phyloP scores from a whole-genome alignment of 2,888 invertebrate species.

The Cetonia aurata region DNA sequence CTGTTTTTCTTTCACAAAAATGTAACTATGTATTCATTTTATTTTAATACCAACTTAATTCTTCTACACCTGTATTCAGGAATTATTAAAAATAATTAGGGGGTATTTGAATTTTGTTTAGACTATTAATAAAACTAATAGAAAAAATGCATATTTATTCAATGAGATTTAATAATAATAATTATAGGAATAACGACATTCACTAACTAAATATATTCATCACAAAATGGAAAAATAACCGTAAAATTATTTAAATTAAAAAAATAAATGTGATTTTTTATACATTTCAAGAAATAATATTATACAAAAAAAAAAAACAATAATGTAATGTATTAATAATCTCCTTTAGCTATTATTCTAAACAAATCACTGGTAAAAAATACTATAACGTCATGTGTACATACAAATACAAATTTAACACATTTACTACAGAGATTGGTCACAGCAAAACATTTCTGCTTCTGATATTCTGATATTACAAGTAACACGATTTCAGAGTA shows the following conservation, averaged over 20 bases:
- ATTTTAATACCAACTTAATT: too few relatives aligned
- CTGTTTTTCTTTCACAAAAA: too few relatives aligned
- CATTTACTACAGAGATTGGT: conserved; percentile 12
- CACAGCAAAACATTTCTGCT: conserved; percentile 13
- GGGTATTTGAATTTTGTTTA: too few relatives aligned
- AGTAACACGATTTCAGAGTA: conserved; percentile 6
- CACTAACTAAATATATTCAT: too few relatives aligned
- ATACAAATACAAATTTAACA: conserved; percentile 5
- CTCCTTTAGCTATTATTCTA: conserved; percentile 3
- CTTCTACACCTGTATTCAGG: too few relatives aligned
- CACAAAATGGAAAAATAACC: background rate
- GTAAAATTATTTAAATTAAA: conserved; percentile 14
- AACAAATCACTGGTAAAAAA: conserved; percentile 30
- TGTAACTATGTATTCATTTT: too few relatives aligned
- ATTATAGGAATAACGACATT: background rate
- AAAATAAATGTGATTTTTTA: background rate
- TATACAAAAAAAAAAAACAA: conserved; percentile 8
- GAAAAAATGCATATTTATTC: too few relatives aligned
- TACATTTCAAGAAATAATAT: conserved; percentile 2
- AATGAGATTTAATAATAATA: background rate
- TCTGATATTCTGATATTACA: background rate
- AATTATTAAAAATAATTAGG: too few relatives aligned
- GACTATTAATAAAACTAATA: too few relatives aligned
- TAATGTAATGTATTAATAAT: conserved; percentile 6
- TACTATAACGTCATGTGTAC: conserved; percentile 9